Base-by-base conservation (phyloP, 2,113 vertebrate genomes). In the Gambusia holbrooki region DNA sequence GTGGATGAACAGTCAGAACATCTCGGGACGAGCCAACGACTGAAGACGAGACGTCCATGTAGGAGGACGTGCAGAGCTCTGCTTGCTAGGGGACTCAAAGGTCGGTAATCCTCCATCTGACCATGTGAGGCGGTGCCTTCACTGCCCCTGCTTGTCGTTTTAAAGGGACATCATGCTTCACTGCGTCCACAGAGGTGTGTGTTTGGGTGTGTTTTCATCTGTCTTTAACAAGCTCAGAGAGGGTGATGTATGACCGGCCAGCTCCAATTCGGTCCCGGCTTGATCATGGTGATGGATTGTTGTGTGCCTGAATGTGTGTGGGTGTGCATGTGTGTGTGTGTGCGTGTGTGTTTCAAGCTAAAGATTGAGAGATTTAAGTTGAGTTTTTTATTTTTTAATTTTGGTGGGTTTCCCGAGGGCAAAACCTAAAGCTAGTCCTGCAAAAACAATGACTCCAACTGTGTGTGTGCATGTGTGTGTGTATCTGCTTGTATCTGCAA, bases 261-360 rank as follows among this genome's bases (percentile, higher is more conserved):
- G 74, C 67, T 88, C 79, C 72, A 63, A 86, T 88, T 83, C 65
- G 10, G 45, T 78, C 69, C 76, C 74, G 74, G 82, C 87, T 90
- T 91, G 87, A 91, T 92, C 89, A 90, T 76, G 69, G 77, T 90
- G 90, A 91, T 87, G 80, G 86, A 91, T 87, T 85, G 89, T 81
- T 76, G 72, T 79, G 58, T 76, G 61, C 69, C 17, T 70, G 76
- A 73, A 66, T 75, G 32, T 2, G 0, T 11, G 35, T 0, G 10
- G 3, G 35, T 12, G 69, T 77, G 32, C 1, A 8, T 1, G 33
- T 9, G 7, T 35, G 33, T 1, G 7, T 77, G 77, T 40, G n/a
- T 75, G 79, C 68, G 62, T 74, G 65, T 69, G 61, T 78, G 62
- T 73, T 10, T 1, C 11, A 45, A 71, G 35, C 25, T 60, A 66